Evolutionary conservation across 2,797 vertebrate genomes (phyloP).

Genomic region (Atherinosoma microstoma): DNA sequence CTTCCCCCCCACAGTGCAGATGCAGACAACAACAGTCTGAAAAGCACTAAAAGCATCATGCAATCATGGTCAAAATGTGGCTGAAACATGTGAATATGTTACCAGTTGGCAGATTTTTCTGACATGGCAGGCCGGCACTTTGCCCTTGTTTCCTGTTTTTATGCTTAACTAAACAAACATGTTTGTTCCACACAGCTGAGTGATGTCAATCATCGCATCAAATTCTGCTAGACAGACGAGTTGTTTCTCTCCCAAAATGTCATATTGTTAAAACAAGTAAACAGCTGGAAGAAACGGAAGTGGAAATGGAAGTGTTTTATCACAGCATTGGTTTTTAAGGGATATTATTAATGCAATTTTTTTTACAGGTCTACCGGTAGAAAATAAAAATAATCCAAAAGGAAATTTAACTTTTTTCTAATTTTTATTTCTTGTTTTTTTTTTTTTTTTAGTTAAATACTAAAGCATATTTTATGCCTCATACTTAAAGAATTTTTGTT

Average conservation of each 20-base stretch:
- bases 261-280: neutral
- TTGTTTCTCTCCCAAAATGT: constrained; percentile 5
- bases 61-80: neutral
- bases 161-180: neutral
- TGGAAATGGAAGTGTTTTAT: neutral
- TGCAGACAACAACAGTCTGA: no score
- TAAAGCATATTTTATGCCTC: no score
- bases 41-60: neutral
- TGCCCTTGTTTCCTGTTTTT: neutral
- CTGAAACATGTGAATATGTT: neutral
- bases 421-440: neutral
- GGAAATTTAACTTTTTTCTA: constrained; percentile 4
- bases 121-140: neutral
- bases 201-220: neutral
- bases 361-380: neutral
- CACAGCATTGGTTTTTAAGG: neutral
- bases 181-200: neutral
- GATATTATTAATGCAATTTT: neutral
- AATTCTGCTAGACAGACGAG: neutral
- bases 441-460: neutral
- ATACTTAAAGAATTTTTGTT: neutral
- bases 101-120: neutral
- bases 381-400: constrained; percentile 4
- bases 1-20: neutral
- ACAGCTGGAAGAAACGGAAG: neutral